Evolutionary conservation across 2,888 invertebrate species (phyloP), one percentile per base, ranked within the genome.

Genomic region (Caenorhabditis imperialis): DNA sequence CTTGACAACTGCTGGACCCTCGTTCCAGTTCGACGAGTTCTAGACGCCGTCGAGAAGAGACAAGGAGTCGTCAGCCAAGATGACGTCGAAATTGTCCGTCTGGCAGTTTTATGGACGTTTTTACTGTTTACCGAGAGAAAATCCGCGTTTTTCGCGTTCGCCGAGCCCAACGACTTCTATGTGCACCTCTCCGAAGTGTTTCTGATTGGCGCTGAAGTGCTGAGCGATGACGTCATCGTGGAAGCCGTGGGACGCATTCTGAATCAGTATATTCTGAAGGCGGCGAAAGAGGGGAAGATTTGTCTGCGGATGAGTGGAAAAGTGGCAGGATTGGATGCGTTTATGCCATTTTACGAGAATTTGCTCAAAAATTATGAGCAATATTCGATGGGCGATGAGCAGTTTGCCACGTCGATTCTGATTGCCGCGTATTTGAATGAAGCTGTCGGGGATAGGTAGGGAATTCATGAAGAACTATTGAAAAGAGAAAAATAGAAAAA

Each of bases 321-420:
- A 45, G 70, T 85, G 8, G 81, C 85, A 7, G 82, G 79, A 23
- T 62, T 85, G 16, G 86, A 86, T 47, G 81, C 84, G 5, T 86
- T 86, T 58, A 77, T 83, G 69, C 84, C 85, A 27, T 86, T 86
- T 83, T 86, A 74, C 60, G 84, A 84, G 54, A 81, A 85, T 30
- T 62, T 86, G 16, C 72, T 86, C 30, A 65, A 65, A 42, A 65
- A 75, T 22, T 86, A 77, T 67, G 83, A 82, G 30, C 76, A 84
- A 50, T 79, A 78, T 57, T 81, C 84, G 4, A 37, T 77, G 37
- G 84, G 83, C 18, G 65, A 83, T 57, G 53, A 47, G 0, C 63
- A 74, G 40, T 86, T 85, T 47, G 60, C 82, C 0, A 27, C 42
- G 22, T 33, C 63, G 1, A 67, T 81, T 40, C 55, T 81, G 3